A percentile compares a stretch with the other conserved stretches of the same genome.
Conservation (phyloP, 2,113 vertebrate species). For the Pachycephala philippinensis region DNA sequence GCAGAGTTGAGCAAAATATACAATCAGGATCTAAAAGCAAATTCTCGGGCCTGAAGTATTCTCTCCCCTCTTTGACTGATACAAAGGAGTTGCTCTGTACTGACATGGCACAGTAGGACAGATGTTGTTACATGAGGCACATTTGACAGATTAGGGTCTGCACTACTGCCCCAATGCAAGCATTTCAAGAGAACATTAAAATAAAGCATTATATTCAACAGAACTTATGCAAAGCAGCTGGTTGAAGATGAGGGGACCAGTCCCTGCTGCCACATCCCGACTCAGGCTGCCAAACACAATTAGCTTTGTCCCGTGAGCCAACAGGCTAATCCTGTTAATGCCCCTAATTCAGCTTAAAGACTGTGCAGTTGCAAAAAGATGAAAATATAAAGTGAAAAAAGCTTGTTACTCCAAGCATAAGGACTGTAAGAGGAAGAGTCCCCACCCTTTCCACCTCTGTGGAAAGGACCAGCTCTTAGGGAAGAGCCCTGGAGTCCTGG, state of each 20-base stretch:
- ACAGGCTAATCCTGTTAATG: background rate
- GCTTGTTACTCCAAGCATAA: background rate
- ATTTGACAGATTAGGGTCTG: background rate
- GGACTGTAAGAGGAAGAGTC: background rate
- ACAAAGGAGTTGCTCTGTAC: accelerated
- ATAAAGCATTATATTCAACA: background rate
- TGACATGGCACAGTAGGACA: accelerated
- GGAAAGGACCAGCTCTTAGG: no score
- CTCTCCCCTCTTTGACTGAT: background rate
- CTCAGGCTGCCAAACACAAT: background rate
- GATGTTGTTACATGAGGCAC: accelerated
- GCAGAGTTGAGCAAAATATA: accelerated
- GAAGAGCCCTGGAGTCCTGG: background rate
- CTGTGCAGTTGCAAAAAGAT: background rate
- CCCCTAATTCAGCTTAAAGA: background rate
- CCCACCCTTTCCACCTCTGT: accelerated
- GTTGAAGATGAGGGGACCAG: background rate
- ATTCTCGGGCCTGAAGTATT: background rate
- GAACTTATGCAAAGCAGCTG: accelerated
- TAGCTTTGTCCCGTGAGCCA: background rate
- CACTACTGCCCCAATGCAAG: no score
- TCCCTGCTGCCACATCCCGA: background rate
- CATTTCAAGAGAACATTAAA: background rate
- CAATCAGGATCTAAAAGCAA: background rate
- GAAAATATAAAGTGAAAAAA: background rate